Evolutionary conservation across 2,113 vertebrate species (phyloP).

Genomic region (Polypterus senegalus): DNA sequence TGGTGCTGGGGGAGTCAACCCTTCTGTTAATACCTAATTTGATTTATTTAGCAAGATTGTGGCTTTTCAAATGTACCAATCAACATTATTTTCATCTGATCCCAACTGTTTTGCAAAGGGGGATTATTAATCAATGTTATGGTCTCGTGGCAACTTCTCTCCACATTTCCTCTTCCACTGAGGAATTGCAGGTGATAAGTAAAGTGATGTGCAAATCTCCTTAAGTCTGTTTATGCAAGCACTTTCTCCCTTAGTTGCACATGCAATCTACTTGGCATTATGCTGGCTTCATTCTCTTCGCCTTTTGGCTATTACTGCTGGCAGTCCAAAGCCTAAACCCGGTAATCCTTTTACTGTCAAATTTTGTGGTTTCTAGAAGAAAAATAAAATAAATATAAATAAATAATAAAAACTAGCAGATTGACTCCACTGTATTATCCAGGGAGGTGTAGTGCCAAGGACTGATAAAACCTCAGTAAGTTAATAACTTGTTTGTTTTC

Average conservation of each 20-base stretch:
- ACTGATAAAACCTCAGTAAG: slow-evolving; percentile 61
- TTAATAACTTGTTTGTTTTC: slow-evolving; percentile 66
- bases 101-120: slow-evolving; percentile 18
- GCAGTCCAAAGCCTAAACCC: slow-evolving; percentile 80
- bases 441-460: slow-evolving; percentile 63
- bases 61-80: too few relatives aligned
- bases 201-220: slow-evolving; percentile 73
- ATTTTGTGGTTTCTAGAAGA: slow-evolving; percentile 61
- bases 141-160: slow-evolving; percentile 3
- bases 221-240: slow-evolving; percentile 79
- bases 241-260: slow-evolving; percentile 65
- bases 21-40: slow-evolving; percentile 83
- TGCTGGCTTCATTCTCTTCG: slow-evolving; percentile 66
- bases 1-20: slow-evolving; percentile 38
- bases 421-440: slow-evolving; percentile 83
- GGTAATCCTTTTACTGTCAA: slow-evolving; percentile 96
- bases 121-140: slow-evolving; percentile 14
- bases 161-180: neutral
- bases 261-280: slow-evolving; percentile 57
- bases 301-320: slow-evolving; percentile 78
- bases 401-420: slow-evolving; percentile 40
- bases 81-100: slow-evolving; percentile 11
- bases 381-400: slow-evolving; percentile 38
- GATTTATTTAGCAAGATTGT: slow-evolving; percentile 50
- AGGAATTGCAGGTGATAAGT: slow-evolving; percentile 71